These are phyloP conservation scores for Agonum fuliginosum DNA, from an alignment of 2,888 invertebrate species.

Conservation along the genomic window DNA sequence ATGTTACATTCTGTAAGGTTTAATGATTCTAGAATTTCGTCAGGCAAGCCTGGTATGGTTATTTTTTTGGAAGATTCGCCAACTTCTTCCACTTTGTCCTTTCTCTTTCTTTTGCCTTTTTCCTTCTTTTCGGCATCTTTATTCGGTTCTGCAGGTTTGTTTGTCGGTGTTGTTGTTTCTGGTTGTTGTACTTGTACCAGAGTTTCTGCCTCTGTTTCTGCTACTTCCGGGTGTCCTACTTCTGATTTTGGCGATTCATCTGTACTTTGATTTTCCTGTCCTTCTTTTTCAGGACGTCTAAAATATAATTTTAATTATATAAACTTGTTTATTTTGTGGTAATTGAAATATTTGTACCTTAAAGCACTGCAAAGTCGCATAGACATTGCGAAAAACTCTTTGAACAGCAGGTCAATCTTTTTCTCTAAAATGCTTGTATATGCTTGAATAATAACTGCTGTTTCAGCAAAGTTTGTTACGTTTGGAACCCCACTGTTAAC, in stretches of 20 bases:
- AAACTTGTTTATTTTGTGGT: not conserved
- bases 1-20: constrained; percentile 15
- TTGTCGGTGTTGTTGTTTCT: not conserved
- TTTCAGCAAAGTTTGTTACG: constrained; percentile 85
- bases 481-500: constrained; percentile 71
- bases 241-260: not conserved
- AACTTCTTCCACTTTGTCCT: not conserved
- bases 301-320: not conserved
- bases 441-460: constrained; percentile 85
- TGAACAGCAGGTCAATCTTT: constrained; percentile 79
- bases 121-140: constrained; percentile 5
- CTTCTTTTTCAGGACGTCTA: not conserved
- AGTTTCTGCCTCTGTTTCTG: too few species aligned
- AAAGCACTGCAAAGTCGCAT: not conserved
- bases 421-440: constrained; percentile 82
- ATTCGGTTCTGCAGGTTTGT: not conserved
- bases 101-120: not conserved
- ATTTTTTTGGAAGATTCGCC: not conserved
- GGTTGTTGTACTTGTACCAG: too few species aligned
- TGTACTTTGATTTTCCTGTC: not conserved
- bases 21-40: constrained; percentile 15
- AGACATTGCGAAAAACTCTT: constrained; percentile 11
- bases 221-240: not conserved
- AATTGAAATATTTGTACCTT: not conserved
- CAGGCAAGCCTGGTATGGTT: constrained; percentile 9